A percentile compares a stretch with the other conserved stretches of the same genome.
phyloP scores from a whole-genome alignment of 1,140 invertebrate species.

The Drosophila seguyi region DNA sequence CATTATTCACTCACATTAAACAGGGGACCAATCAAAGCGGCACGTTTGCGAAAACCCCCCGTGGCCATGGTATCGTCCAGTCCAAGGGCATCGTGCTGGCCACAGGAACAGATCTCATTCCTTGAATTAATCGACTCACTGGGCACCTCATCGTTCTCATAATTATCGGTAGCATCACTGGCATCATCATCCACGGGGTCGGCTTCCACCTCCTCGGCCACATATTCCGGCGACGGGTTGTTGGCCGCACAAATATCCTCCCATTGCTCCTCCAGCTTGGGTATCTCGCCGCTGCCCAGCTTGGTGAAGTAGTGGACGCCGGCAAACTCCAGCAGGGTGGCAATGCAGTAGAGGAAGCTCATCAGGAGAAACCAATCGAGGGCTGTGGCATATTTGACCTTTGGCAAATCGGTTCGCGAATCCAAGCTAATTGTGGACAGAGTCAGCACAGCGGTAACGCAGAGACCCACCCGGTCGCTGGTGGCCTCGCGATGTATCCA shows the following conservation, averaged over 20 bases:
- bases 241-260: conserved; percentile 86
- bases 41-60: conserved; percentile 81
- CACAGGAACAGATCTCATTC: conserved; percentile 58
- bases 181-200: conserved; percentile 13
- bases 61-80: conserved; percentile 37
- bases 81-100: conserved; percentile 45
- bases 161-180: conserved; percentile 40
- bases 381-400: conserved; percentile 96
- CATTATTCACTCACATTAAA: conserved; percentile 86
- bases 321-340: conserved; percentile 96
- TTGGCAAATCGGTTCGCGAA: conserved; percentile 95
- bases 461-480: conserved; percentile 89
- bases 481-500: conserved; percentile 98
- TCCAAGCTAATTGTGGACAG: conserved; percentile 96
- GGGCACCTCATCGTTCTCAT: conserved; percentile 49
- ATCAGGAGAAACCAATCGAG: conserved; percentile 97
- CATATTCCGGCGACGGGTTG: conserved; percentile 4
- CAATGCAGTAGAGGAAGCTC: conserved; percentile 97
- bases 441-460: conserved; percentile 96
- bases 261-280: conserved; percentile 92
- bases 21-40: conserved; percentile 88
- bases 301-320: conserved; percentile 98
- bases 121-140: conserved; percentile 61
- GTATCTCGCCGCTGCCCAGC: conserved; percentile 93
- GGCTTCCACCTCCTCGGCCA: conserved; percentile 6